Conservation (phyloP, 2,888 invertebrate species). For the Hofmannophila pseudospretella region DNA sequence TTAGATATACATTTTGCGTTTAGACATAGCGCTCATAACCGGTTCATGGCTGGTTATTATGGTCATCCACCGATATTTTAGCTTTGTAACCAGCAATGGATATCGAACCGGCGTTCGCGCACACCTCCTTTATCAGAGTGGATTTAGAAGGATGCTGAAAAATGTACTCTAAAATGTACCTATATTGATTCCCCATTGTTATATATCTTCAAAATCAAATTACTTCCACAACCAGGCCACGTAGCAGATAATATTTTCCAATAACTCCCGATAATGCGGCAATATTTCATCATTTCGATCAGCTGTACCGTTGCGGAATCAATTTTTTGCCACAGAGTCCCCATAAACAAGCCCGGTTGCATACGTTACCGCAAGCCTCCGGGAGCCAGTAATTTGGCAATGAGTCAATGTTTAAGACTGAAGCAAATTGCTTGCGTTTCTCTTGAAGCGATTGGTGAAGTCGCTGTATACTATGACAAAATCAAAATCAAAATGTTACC, state of each 20-base stretch:
- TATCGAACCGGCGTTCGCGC: too few relatives aligned
- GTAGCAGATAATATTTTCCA: neutral
- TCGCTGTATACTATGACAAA: too few relatives aligned
- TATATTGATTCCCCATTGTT: too few relatives aligned
- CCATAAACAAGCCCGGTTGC: constrained; percentile 35
- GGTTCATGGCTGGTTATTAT: too few relatives aligned
- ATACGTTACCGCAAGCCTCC: constrained; percentile 18
- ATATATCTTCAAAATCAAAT: neutral
- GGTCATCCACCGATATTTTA: too few relatives aligned
- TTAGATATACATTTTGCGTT: too few relatives aligned
- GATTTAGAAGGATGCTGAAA: too few relatives aligned
- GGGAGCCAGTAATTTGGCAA: constrained; percentile 39
- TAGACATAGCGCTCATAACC: too few relatives aligned
- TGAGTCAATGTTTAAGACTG: constrained; percentile 47
- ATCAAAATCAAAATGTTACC: too few relatives aligned
- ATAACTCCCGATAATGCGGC: constrained; percentile 2
- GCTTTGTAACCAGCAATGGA: too few relatives aligned
- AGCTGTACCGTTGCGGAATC: constrained; percentile 34
- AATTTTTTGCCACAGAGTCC: constrained; percentile 25
- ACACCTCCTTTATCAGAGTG: too few relatives aligned
- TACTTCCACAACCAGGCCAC: neutral
- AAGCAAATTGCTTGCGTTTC: constrained; percentile 47
- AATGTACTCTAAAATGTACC: too few relatives aligned
- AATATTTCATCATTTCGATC: constrained; percentile 8
- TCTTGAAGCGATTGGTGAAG: neutral